Conservation (phyloP, 2,113 vertebrate genomes). For the Eira barbara region DNA sequence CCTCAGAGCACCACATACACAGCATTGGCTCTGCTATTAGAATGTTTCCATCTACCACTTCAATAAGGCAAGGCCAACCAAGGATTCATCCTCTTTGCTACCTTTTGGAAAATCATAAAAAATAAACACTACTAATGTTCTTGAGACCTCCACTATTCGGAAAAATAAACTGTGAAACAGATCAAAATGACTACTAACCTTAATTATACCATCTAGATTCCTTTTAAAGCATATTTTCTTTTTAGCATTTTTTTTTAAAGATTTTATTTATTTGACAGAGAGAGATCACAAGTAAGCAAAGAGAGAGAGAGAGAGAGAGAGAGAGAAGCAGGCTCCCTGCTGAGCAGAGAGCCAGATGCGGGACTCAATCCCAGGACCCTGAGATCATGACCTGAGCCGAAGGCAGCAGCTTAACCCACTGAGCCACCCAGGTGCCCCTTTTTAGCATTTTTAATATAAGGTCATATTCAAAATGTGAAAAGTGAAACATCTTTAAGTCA, state of each 20-base stretch:
- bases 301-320: too few relatives aligned
- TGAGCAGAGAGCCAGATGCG: too few relatives aligned
- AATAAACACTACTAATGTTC: not conserved
- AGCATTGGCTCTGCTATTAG: not conserved
- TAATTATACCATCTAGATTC: not conserved
- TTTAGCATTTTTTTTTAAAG: constrained; percentile 27
- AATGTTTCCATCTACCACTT: not conserved
- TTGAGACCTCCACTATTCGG: not conserved
- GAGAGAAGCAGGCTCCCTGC: too few relatives aligned
- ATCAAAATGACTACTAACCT: constrained; percentile 20
- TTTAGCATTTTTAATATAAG: constrained; percentile 1
- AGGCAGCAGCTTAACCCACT: too few relatives aligned
- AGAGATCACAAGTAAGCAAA: too few relatives aligned
- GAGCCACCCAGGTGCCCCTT: too few relatives aligned
- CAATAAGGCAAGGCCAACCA: not conserved
- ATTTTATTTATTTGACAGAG: too few relatives aligned
- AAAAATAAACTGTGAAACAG: constrained; percentile 10
- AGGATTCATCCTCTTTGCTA: not conserved
- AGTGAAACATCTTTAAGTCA: not conserved
- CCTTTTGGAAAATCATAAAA: constrained; percentile 1
- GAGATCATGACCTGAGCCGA: too few relatives aligned
- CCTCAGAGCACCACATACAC: not conserved
- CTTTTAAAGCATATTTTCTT: not conserved
- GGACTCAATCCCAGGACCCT: too few relatives aligned
- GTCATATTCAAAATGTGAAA: not conserved